Evolutionary conservation across 2,113 vertebrate genomes (phyloP).

Genomic region (Hassar affinis): DNA sequence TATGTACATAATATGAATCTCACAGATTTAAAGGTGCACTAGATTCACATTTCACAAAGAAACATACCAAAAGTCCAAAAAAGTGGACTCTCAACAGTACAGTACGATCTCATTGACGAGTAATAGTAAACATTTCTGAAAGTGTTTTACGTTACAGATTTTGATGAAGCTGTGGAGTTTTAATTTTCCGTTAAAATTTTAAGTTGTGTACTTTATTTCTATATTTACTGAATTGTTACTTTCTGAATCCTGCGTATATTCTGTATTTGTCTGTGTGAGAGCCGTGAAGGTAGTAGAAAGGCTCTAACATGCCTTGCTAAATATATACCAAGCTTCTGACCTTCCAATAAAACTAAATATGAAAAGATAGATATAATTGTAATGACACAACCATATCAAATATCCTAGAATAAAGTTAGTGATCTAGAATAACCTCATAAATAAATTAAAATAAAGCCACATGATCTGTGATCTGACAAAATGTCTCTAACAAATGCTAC

Average conservation of each 20-base stretch:
- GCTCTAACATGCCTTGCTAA: background rate
- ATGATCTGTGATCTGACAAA: background rate
- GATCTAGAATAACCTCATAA: background rate
- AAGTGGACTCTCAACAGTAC: background rate
- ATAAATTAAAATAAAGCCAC: background rate
- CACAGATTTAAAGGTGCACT: background rate
- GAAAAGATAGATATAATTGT: background rate
- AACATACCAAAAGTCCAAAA: background rate
- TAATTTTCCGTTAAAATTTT: background rate
- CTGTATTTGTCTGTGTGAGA: background rate
- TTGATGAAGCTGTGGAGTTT: background rate
- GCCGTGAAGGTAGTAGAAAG: background rate
- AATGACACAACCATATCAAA: background rate
- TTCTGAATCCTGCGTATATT: no score
- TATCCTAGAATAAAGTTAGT: background rate
- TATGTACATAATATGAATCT: background rate
- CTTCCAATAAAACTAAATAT: conserved; percentile 5
- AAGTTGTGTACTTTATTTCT: background rate
- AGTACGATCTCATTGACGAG: background rate
- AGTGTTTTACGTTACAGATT: background rate
- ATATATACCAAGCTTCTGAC: conserved; percentile 7
- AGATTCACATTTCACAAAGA: background rate
- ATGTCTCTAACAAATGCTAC: background rate
- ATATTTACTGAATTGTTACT: background rate
- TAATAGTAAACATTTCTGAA: no score